A percentile compares a stretch with the other conserved stretches of the same genome.
These are phyloP conservation scores for Trichogramma pretiosum DNA, from an alignment of 1,140 invertebrate species.

Conservation along the genomic window DNA sequence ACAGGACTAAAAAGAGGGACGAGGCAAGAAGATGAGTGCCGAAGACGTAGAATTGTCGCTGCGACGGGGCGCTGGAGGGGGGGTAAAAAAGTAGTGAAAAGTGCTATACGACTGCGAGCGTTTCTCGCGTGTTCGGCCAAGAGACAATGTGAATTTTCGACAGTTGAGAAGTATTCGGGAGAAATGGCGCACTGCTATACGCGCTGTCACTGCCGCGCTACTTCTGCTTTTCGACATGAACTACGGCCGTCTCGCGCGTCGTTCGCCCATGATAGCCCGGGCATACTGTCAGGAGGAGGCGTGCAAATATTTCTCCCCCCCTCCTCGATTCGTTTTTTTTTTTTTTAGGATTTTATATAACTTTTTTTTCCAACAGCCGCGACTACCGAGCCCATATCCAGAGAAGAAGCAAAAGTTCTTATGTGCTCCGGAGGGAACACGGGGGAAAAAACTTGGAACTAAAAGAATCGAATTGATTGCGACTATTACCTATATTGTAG, in stretches of 20 bases:
- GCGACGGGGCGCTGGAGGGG: not conserved
- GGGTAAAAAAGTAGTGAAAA: not conserved
- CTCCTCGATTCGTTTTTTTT: no score
- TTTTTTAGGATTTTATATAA: no score
- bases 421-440: no score
- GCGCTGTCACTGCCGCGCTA: not conserved
- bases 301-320: not conserved
- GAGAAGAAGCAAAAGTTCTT: no score
- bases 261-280: no score
- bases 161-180: constrained; percentile 15
- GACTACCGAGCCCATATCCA: no score
- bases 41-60: not conserved
- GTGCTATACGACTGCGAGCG: not conserved
- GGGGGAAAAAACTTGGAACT: no score
- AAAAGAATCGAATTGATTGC: no score
- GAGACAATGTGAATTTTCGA: constrained; percentile 17
- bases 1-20: not conserved
- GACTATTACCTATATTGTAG: no score
- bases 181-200: constrained; percentile 8
- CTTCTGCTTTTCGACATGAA: no score
- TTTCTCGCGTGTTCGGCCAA: not conserved
- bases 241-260: no score
- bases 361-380: no score
- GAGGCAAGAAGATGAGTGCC: not conserved
- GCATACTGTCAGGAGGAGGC: not conserved